These are phyloP conservation scores for Poliocrania exsul DNA, from an alignment of 2,797 vertebrate species.

Conservation along the genomic window DNA sequence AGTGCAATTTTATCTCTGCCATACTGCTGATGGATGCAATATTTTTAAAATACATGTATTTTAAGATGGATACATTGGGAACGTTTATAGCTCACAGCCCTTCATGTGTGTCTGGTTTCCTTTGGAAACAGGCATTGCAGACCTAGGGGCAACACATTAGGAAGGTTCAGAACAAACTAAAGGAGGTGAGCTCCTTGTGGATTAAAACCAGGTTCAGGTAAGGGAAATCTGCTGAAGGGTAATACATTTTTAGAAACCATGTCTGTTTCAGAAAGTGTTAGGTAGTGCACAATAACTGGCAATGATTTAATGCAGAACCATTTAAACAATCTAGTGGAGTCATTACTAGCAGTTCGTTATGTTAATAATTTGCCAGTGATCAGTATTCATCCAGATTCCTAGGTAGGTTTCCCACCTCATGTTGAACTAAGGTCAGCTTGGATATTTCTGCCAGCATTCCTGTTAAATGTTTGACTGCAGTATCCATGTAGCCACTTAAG, in stretches of 20 bases:
- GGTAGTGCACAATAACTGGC: background rate
- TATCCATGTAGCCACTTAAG: background rate
- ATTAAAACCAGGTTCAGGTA: background rate
- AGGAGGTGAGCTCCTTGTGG: background rate
- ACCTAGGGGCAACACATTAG: background rate
- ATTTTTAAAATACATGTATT: background rate
- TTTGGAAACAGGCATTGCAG: background rate
- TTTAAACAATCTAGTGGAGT: background rate
- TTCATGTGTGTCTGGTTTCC: background rate
- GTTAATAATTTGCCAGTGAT: background rate
- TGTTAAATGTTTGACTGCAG: background rate
- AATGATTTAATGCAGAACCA: background rate
- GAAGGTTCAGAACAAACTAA: background rate
- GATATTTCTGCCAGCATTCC: background rate
- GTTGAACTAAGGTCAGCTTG: background rate
- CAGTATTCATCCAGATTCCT: background rate
- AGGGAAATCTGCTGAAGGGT: background rate
- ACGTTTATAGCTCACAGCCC: background rate
- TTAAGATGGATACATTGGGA: background rate
- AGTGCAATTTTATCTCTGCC: background rate
- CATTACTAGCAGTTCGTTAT: background rate
- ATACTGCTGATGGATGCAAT: background rate
- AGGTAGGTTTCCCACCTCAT: background rate
- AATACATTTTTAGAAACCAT: background rate
- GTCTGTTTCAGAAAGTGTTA: background rate